Percentiles rank a stretch among this genome's conserved stretches.
phyloP scores from a whole-genome alignment of 2,113 vertebrate species.

The Pitta sordida region DNA sequence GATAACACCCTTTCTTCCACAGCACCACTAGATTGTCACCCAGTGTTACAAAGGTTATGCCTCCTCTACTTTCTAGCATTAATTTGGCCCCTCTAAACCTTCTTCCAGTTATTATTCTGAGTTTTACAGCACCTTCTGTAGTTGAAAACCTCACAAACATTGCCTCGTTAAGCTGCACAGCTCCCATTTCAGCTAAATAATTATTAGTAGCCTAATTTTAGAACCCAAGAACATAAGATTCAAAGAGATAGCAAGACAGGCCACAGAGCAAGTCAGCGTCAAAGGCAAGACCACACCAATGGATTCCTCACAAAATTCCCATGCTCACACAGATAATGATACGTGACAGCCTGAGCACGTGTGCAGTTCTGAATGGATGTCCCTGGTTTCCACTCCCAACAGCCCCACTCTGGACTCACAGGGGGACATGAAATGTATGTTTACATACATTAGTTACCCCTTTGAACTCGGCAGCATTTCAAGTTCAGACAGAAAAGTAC shows the following conservation, averaged over 20 bases:
- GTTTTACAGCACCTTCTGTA: background rate
- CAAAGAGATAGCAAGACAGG: background rate
- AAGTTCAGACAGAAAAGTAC: background rate
- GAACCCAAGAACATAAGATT: background rate
- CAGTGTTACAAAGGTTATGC: background rate
- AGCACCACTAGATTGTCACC: background rate
- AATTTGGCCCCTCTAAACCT: background rate
- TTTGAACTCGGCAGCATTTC: background rate
- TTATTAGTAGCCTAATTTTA: background rate
- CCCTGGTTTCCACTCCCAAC: background rate
- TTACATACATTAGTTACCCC: background rate
- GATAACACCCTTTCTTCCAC: background rate
- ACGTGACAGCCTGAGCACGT: background rate
- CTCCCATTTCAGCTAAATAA: background rate
- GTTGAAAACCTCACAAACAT: background rate
- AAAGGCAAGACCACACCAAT: background rate
- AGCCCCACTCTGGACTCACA: background rate
- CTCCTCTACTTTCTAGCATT: background rate
- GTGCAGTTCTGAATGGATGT: background rate
- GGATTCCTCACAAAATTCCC: background rate
- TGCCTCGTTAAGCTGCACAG: background rate
- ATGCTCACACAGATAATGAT: fast-evolving
- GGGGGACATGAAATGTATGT: background rate
- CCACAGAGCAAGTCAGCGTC: background rate
- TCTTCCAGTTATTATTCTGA: background rate